Base-by-base conservation (phyloP, 2,113 vertebrate species). In the Nesospiza acunhae region DNA sequence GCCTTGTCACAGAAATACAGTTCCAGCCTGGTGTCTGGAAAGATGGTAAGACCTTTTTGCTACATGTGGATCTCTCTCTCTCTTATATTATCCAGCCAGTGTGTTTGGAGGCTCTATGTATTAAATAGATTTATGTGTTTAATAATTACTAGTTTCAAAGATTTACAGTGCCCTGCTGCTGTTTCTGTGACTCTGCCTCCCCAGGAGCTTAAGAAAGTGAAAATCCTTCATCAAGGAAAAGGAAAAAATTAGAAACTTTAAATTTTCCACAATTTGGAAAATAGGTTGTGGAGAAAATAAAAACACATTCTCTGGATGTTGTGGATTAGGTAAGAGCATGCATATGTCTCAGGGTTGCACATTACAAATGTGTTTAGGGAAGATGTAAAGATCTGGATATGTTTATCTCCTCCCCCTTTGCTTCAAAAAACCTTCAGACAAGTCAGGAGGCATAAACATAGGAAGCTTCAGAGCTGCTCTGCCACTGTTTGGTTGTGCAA, bases 81-180 rank as follows among this genome's bases (percentile, higher is more conserved):
- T 52, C 72, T 64, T 13, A 16, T 56, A 53, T 93, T 95, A 77
- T 46, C 91, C 42, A 94, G 46, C 90, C 91, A 93, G 79, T 1
- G 1, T 93, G 68, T 96, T 93, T 86, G 63, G 59, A 82, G 17
- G 55, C 56, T 93, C 22, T 77, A 66, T 70, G 68, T 47, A 75
- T 93, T 94, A 93, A 91, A 90, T 55, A 90, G 94, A 97, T 96
- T 94, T 96, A 97, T 96, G 82, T 92, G 55, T 75, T 97, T 97
- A 96, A 97, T 97, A 96, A 94, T 96, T 93, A 96, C 62, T 93
- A 84, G 75, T 97, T 96, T 96, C 68, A 83, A 95, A 92, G 90
- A 96, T 94, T 96, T 96, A 93, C 59, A 81, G 64, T 74, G 72
- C 42, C 64, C 42, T 90, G 75, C 82, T 95, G 82, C 90, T 88